Conservation (phyloP, 2,113 vertebrate genomes). For the Tragelaphus buxtoni region DNA sequence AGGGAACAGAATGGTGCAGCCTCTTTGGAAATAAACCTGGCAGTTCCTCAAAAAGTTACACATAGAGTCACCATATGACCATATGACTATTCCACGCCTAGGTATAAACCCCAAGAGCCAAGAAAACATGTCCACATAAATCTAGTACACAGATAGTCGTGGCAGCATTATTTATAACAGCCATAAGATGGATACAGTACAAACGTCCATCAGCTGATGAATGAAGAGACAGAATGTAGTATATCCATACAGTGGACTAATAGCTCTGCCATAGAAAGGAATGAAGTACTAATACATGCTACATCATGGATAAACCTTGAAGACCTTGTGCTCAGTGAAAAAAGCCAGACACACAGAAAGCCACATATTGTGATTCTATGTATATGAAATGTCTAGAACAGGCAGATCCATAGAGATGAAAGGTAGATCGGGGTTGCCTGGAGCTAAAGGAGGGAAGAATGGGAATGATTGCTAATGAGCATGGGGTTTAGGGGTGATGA, state of each 20-base stretch:
- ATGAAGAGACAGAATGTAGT: background rate
- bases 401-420: background rate
- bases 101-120: background rate
- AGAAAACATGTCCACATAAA: background rate
- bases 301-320: background rate
- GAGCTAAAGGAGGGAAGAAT: background rate
- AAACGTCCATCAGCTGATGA: background rate
- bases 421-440: background rate
- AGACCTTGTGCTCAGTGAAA: background rate
- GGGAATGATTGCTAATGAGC: background rate
- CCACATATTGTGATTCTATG: background rate
- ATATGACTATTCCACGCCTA: background rate
- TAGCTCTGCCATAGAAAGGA: background rate
- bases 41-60: background rate
- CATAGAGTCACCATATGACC: background rate
- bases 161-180: background rate
- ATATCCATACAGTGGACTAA: background rate
- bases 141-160: background rate
- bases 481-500: background rate
- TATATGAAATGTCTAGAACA: background rate
- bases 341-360: background rate
- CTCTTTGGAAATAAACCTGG: background rate
- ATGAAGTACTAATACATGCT: no score
- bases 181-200: background rate
- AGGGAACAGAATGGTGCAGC: no score